Percentiles rank a stretch among this genome's conserved stretches.
Evolutionary conservation across 1,140 invertebrate genomes (phyloP).

Genomic region (Achroia grisella): DNA sequence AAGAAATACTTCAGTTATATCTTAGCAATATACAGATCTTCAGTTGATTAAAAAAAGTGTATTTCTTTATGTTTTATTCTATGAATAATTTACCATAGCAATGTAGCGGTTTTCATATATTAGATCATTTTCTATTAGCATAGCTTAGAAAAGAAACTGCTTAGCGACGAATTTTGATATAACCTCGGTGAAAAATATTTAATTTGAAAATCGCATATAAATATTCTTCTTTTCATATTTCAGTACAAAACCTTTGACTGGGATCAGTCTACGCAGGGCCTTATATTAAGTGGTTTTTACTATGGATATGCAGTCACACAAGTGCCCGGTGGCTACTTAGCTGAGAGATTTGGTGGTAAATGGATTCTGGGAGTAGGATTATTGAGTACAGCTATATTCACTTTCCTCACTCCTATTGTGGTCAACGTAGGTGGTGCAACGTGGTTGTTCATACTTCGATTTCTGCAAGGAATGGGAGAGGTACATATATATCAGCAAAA

Average conservation of each 20-base stretch:
- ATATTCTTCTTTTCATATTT: conserved; percentile 15
- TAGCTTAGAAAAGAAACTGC: too few species aligned
- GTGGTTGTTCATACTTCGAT: conserved; percentile 76
- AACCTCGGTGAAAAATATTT: too few species aligned
- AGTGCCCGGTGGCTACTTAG: conserved; percentile 76
- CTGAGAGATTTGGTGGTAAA: conserved; percentile 77
- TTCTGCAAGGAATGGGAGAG: conserved; percentile 81
- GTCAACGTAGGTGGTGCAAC: conserved; percentile 69
- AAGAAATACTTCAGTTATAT: too few species aligned
- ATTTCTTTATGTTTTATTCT: too few species aligned
- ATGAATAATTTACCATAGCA: too few species aligned
- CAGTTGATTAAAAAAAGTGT: too few species aligned
- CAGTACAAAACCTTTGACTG: conserved; percentile 74
- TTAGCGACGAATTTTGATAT: too few species aligned
- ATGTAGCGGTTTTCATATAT: too few species aligned
- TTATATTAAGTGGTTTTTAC: conserved; percentile 76
- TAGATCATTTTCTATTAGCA: too few species aligned
- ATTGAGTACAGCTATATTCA: conserved; percentile 76
- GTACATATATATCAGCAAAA: too few species aligned
- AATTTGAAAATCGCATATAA: too few species aligned
- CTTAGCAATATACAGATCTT: too few species aligned
- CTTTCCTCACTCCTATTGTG: conserved; percentile 72
- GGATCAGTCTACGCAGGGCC: conserved; percentile 75
- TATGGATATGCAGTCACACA: conserved; percentile 78
- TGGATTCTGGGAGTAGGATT: conserved; percentile 77